phyloP scores from a whole-genome alignment of 2,113 vertebrate genomes.

The Bujurquina vittata region DNA sequence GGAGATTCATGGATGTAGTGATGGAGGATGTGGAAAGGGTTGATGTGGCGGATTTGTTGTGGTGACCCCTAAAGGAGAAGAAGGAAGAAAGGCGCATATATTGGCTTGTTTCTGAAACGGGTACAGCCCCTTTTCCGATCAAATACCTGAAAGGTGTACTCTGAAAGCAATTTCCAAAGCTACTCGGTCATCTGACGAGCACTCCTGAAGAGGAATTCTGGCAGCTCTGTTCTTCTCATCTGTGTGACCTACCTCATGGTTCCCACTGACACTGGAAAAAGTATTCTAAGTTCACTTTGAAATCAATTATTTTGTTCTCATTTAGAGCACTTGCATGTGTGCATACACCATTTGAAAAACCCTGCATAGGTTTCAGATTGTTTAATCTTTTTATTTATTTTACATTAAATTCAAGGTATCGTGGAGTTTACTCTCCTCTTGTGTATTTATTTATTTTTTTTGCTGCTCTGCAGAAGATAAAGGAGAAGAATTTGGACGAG shows the following conservation, averaged over 20 bases:
- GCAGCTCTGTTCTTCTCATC: neutral
- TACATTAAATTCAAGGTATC: neutral
- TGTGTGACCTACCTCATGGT: neutral
- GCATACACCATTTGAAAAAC: neutral
- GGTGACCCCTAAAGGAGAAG: too few species aligned
- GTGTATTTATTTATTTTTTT: neutral
- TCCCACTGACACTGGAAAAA: neutral
- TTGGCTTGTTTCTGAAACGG: too few species aligned
- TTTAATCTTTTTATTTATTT: neutral
- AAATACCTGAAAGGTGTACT: too few species aligned
- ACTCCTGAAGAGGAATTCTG: neutral
- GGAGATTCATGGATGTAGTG: too few species aligned
- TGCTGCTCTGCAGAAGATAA: slow-evolving; percentile 84
- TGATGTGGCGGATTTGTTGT: neutral
- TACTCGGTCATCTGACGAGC: too few species aligned
- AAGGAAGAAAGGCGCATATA: too few species aligned
- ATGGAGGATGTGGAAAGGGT: too few species aligned
- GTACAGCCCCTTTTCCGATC: too few species aligned
- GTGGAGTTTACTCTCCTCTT: neutral
- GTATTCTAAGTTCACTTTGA: neutral
- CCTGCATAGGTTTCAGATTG: neutral
- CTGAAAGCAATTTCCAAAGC: too few species aligned
- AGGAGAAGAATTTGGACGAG: slow-evolving; percentile 81
- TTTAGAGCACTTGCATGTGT: neutral
- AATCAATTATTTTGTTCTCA: neutral